Evolutionary conservation across 2,797 vertebrate species (phyloP).

Genomic region (Diglossa cyanea): DNA sequence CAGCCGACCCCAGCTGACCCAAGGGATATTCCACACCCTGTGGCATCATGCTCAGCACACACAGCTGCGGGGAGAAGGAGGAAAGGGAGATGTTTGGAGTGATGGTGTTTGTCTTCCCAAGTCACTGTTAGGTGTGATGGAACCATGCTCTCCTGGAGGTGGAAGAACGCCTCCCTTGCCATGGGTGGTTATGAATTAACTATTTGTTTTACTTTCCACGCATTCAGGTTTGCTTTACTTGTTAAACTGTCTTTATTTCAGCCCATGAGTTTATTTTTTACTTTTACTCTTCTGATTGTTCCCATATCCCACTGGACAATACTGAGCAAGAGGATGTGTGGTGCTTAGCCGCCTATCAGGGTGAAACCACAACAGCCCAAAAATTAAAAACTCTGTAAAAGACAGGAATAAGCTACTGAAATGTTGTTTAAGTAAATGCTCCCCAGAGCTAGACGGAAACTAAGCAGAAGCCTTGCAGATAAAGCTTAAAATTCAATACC

Average conservation of each 20-base stretch:
- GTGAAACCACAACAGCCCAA: background rate
- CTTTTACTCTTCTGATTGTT: background rate
- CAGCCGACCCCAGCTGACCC: background rate
- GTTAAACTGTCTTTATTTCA: background rate
- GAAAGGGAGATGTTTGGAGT: fast-evolving
- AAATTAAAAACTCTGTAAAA: background rate
- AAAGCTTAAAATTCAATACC: background rate
- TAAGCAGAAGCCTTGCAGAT: background rate
- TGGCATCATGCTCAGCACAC: fast-evolving
- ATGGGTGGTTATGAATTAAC: background rate
- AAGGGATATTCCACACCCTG: background rate
- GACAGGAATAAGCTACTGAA: background rate
- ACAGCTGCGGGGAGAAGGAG: background rate
- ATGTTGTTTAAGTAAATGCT: background rate
- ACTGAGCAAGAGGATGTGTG: fast-evolving
- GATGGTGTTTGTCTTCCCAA: background rate
- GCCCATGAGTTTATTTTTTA: background rate
- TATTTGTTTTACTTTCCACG: background rate
- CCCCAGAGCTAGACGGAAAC: background rate
- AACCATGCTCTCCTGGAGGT: background rate
- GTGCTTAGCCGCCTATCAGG: background rate
- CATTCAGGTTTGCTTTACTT: background rate
- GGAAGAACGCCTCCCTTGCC: fast-evolving
- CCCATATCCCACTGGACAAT: background rate
- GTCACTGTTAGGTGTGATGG: fast-evolving